phyloP scores from a whole-genome alignment of 1,140 invertebrate genomes.

The Ephestia elutella region DNA sequence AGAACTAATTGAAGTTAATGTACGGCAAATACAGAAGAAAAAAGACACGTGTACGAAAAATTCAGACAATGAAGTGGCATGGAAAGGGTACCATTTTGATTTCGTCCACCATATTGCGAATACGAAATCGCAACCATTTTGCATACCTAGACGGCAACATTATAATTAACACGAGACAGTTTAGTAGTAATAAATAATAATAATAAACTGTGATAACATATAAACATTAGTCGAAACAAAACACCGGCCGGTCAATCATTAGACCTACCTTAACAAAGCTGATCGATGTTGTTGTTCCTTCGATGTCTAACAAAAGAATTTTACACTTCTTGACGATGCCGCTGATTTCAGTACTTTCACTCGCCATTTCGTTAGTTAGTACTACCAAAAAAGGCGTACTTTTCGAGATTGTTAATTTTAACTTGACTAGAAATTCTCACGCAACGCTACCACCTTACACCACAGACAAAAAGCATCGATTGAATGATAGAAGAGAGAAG shows the following conservation, averaged over 20 bases:
- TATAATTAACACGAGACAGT: background rate
- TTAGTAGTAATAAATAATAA: background rate
- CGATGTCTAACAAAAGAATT: constrained; percentile 69
- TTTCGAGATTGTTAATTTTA: constrained; percentile 48
- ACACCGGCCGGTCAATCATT: constrained; percentile 68
- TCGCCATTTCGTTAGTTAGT: constrained; percentile 53
- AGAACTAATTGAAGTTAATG: no score
- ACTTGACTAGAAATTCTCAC: constrained; percentile 63
- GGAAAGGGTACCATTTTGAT: constrained; percentile 70
- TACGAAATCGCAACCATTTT: constrained; percentile 62
- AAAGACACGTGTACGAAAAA: constrained; percentile 15
- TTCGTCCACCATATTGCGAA: constrained; percentile 72
- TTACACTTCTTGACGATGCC: constrained; percentile 68
- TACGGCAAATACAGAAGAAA: background rate
- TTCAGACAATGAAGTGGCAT: constrained; percentile 33
- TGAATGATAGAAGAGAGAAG: constrained; percentile 36
- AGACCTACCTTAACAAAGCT: constrained; percentile 74
- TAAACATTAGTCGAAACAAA: constrained; percentile 56
- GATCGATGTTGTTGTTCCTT: constrained; percentile 73
- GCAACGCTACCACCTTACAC: constrained; percentile 56
- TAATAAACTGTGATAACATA: constrained; percentile 14
- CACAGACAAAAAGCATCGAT: constrained; percentile 70
- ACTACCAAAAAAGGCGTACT: constrained; percentile 47
- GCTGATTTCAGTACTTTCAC: constrained; percentile 57
- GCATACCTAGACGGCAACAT: constrained; percentile 17